Base-by-base conservation (phyloP, 2,113 vertebrate species). In the Lampris incognitus region DNA sequence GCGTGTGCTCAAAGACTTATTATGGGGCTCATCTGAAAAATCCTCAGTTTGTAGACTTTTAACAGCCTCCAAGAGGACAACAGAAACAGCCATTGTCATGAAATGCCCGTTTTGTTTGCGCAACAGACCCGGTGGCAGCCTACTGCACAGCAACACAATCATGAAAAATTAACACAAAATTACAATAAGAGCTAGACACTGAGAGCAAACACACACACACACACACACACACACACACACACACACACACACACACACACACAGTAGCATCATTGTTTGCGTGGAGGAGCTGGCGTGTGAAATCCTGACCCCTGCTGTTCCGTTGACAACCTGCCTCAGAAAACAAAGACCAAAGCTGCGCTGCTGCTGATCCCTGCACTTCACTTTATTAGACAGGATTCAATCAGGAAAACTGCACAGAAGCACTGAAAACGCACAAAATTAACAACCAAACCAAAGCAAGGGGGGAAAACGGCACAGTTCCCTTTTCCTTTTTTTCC, bases 281-380 rank as follows among this genome's bases (percentile, higher is more conserved):
- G 37, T 6, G 4, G 38, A 65, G 63, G 57, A 40, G 54, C 64
- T 79, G 78, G 41, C 71, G 78, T 50, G 83, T 83, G 91, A 91
- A 93, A 93, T 85, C 81, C 90, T 94, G 93, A 92, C 93, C 92
- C 91, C 93, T 93, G 68, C 90, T 94, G 94, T 92, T 92, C 55
- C 49, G 55, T 66, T 59, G 24, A 44, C 9, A 57, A 66, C 41
- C 7, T 57, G 52, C 50, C 10, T 37, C 24, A 50, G 64, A 39
- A 10, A 39, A 37, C 64, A n/a, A 5, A 52, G 37, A 51, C 48
- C 36, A 13, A 1, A 7, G 36, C 37, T 9, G 24, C 38, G 1
- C 11, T 11, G 10, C n/a, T 11, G 51, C 9, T 54, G 51, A 8
- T 58, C 24, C n/a, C 3, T 61, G 39, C 24, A 24, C 7, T 67